A percentile compares a stretch with the other conserved stretches of the same genome.
Conservation (phyloP, 2,797 vertebrate species). For the Salmo trutta region DNA sequence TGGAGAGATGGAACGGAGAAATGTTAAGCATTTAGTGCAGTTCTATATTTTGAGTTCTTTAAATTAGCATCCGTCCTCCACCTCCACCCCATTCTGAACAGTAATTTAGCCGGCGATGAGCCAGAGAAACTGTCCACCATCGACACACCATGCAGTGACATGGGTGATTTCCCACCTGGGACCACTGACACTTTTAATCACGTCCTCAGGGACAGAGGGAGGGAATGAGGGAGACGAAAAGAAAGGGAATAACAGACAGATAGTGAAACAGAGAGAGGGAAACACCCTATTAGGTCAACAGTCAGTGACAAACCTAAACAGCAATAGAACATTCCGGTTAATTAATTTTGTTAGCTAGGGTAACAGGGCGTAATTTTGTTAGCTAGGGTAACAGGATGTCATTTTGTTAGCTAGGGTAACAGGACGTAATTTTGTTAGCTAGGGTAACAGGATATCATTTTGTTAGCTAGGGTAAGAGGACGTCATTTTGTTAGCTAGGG, state of each 20-base stretch:
- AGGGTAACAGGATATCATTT: too few species aligned
- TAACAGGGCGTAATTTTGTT: too few species aligned
- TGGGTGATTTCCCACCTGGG: not conserved
- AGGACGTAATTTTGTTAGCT: too few species aligned
- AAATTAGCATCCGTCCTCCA: not conserved
- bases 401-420: too few species aligned
- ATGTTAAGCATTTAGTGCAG: not conserved
- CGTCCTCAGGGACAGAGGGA: not conserved
- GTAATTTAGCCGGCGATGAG: not conserved
- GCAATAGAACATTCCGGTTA: not conserved
- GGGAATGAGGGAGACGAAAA: not conserved
- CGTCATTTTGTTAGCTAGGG: not conserved
- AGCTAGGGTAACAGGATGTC: too few species aligned
- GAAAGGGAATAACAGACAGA: not conserved
- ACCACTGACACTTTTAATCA: conserved; percentile 1
- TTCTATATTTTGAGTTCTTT: not conserved
- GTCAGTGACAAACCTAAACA: not conserved
- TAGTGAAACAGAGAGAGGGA: not conserved
- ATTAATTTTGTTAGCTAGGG: not conserved
- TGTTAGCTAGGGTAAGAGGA: too few species aligned
- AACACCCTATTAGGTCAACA: not conserved
- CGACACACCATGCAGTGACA: not conserved
- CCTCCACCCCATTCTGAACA: not conserved
- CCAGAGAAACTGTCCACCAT: not conserved
- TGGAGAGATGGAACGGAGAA: not conserved